phyloP scores from a whole-genome alignment of 1,140 invertebrate genomes.

The Calliopsis andreniformis region DNA sequence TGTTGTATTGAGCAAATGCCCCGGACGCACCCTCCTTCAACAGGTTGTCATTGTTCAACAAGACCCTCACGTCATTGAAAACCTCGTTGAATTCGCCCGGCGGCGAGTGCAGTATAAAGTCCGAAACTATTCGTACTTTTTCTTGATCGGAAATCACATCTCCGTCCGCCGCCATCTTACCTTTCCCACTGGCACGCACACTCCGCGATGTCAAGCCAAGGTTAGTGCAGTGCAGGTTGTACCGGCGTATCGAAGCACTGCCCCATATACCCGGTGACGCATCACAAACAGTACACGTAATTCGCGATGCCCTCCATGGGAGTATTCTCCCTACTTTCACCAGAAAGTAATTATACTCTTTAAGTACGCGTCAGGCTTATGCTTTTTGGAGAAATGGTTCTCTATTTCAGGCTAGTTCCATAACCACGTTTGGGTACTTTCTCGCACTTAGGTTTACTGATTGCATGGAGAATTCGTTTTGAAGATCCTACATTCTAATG shows the following conservation, averaged over 20 bases:
- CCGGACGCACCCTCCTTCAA: slow-evolving; percentile 97
- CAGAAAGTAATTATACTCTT: background rate
- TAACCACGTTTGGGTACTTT: background rate
- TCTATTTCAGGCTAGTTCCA: no score
- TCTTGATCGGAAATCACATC: slow-evolving; percentile 92
- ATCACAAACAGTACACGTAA: slow-evolving; percentile 45
- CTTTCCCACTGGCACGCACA: slow-evolving; percentile 75
- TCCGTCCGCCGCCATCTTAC: slow-evolving; percentile 84
- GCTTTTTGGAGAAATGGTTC: no score
- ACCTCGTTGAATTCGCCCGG: slow-evolving; percentile 99
- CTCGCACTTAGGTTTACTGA: background rate
- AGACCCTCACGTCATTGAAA: slow-evolving; percentile 98
- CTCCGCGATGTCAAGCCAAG: slow-evolving; percentile 73
- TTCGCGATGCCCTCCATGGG: slow-evolving; percentile 28
- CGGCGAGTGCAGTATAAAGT: slow-evolving; percentile 99
- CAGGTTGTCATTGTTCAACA: slow-evolving; percentile 97
- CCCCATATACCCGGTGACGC: slow-evolving; percentile 62
- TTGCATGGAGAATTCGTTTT: background rate
- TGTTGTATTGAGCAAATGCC: slow-evolving; percentile 99
- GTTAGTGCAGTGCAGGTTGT: slow-evolving; percentile 70
- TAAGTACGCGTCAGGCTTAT: no score
- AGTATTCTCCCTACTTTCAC: background rate
- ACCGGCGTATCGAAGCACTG: slow-evolving; percentile 52
- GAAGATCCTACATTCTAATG: no score
- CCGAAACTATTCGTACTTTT: slow-evolving; percentile 97